A percentile compares a stretch with the other conserved stretches of the same genome.
phyloP scores from a whole-genome alignment of 1,140 invertebrate species.

The Drusus annulatus region DNA sequence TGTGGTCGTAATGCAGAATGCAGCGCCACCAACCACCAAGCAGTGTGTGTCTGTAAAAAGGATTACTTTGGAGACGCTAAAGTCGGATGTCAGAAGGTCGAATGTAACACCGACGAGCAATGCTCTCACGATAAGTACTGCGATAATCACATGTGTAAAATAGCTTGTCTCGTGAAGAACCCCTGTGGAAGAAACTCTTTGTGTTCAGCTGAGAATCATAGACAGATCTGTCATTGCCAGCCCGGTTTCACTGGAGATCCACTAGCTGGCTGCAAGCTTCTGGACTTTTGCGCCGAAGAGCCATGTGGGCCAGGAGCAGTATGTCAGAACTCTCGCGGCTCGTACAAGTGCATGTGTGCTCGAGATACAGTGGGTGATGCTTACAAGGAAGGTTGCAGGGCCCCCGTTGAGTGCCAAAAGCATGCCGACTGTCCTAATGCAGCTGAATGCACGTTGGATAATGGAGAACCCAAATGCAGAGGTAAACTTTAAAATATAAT shows the following conservation, averaged over 20 bases:
- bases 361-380: slow-evolving; percentile 86
- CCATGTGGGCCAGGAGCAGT: slow-evolving; percentile 87
- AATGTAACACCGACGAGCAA: slow-evolving; percentile 80
- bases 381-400: slow-evolving; percentile 83
- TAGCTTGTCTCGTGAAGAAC: slow-evolving; percentile 85
- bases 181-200: slow-evolving; percentile 88
- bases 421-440: slow-evolving; percentile 84
- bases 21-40: slow-evolving; percentile 77
- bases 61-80: slow-evolving; percentile 87
- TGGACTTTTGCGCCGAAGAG: slow-evolving; percentile 84
- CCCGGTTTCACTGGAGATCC: slow-evolving; percentile 89
- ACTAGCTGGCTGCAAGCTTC: slow-evolving; percentile 77
- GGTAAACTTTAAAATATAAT: slow-evolving; percentile 63
- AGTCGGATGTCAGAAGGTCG: slow-evolving; percentile 83
- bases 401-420: slow-evolving; percentile 82
- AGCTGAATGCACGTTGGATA: slow-evolving; percentile 80
- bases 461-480: slow-evolving; percentile 82
- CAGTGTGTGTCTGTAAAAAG: slow-evolving; percentile 82
- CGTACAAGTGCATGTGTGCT: slow-evolving; percentile 86
- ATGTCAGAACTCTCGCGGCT: slow-evolving; percentile 87
- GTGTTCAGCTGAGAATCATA: slow-evolving; percentile 85
- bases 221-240: slow-evolving; percentile 85
- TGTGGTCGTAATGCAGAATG: slow-evolving; percentile 90
- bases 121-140: slow-evolving; percentile 89
- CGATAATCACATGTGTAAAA: slow-evolving; percentile 84